These are phyloP conservation scores for Hipposideros armiger DNA, from an alignment of 2,113 vertebrate species.

Conservation along the genomic window DNA sequence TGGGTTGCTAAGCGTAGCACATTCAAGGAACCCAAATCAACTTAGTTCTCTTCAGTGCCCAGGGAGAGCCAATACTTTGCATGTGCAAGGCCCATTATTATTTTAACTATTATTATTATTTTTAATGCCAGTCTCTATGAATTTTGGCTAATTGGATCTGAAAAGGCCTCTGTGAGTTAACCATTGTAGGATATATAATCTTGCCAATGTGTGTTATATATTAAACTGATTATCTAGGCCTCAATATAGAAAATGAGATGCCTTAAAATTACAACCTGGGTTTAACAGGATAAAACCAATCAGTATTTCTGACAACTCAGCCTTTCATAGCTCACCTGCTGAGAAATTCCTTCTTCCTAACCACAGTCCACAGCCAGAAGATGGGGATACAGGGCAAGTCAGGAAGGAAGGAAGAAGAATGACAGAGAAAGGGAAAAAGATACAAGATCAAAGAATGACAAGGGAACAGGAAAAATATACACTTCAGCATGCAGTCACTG, in stretches of 20 bases:
- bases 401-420: constrained; percentile 19
- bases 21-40: background rate
- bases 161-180: background rate
- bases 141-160: background rate
- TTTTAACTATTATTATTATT: background rate
- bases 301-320: background rate
- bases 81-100: background rate
- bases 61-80: background rate
- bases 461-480: background rate
- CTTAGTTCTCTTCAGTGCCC: background rate
- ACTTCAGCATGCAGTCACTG: constrained; percentile 10
- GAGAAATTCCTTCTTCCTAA: constrained; percentile 83
- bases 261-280: background rate
- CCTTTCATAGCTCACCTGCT: constrained; percentile 76
- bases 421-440: constrained; percentile 63
- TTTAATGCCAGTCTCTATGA: background rate
- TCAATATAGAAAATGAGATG: constrained; percentile 7
- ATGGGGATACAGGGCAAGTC: constrained; percentile 41
- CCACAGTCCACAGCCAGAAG: constrained; percentile 64
- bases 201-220: background rate
- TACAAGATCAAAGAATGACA: constrained; percentile 64
- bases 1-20: background rate
- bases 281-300: background rate
- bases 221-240: background rate
- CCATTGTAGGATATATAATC: background rate